Percentiles rank a stretch among this genome's conserved stretches.
These are phyloP conservation scores for Apamea sordens DNA, from an alignment of 2,888 invertebrate genomes.

Conservation along the genomic window DNA sequence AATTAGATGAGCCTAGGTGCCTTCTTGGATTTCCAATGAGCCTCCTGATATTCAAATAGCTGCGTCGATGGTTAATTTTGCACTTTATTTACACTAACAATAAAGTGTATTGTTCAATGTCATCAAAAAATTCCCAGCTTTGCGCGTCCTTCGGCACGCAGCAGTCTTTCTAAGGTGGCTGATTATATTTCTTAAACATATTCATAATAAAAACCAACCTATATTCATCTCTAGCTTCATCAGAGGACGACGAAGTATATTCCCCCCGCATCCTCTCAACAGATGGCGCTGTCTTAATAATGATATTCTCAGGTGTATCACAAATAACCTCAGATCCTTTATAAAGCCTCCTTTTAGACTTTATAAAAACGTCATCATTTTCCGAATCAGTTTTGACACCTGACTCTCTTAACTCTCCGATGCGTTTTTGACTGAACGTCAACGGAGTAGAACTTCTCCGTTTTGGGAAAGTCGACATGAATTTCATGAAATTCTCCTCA, in stretches of 20 bases:
- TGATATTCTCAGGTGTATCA: constrained; percentile 80
- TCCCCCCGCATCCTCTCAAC: constrained; percentile 77
- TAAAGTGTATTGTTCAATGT: background rate
- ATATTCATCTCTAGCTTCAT: constrained; percentile 67
- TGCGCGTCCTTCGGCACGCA: no score
- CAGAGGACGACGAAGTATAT: constrained; percentile 79
- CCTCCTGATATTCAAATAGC: no score
- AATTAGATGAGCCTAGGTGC: background rate
- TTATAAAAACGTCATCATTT: constrained; percentile 76
- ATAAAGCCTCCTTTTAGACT: constrained; percentile 50
- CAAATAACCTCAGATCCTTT: constrained; percentile 76
- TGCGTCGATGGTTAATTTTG: background rate
- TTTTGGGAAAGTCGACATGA: constrained; percentile 77
- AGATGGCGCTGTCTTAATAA: constrained; percentile 87
- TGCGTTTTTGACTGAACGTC: constrained; percentile 73
- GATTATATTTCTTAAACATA: no score
- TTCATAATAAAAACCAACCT: constrained; percentile 53
- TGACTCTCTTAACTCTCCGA: constrained; percentile 76
- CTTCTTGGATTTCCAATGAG: background rate
- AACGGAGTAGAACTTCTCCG: constrained; percentile 83
- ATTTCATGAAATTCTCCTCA: constrained; percentile 78
- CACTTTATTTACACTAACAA: background rate
- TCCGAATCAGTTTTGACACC: constrained; percentile 84
- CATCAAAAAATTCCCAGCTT: background rate
- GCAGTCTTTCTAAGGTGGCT: no score